Base-by-base conservation (phyloP, 2,797 vertebrate genomes). In the Morelia viridis region DNA sequence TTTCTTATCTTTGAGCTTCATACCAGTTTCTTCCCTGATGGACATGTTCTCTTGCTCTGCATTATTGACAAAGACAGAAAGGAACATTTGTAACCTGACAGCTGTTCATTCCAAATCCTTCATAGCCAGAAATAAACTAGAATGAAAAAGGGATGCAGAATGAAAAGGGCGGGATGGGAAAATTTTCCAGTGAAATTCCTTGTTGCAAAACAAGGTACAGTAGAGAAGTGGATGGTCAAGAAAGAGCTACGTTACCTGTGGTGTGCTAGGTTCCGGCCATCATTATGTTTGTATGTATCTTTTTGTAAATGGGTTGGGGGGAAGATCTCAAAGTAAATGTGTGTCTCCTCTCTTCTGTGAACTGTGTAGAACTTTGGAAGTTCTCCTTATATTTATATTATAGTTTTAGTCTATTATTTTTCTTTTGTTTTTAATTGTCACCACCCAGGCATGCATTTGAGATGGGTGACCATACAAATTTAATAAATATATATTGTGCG, bases 111-210 rank as follows among this genome's bases (percentile, higher is more conserved):
- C n/a, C 15, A 15, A 19, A 24, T 10, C 31, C 68, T 35, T 61
- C 9, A 28, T 53, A 35, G 53, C 56, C 85, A 76, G 53, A 91
- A 91, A 91, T 91, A 91, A 91, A 35, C n/a, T 9, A 10, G 61
- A 35, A 6, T 85, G 50, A 31, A 57, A n/a, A n/a, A 31, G 2
- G 53, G 12, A 53, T 53, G 53, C 6, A 17, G 83, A 85, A 28
- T 2, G 26, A 28, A 31, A 31, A 53, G 58, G 17, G 58, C 15
- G 17, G n/a, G 8, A 41, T 41, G 71, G 35, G 71, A 76, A 7
- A 41, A 76, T 76, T 76, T 15, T 41, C 71, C 71, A 10, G 31
- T 41, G 31, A 22, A 76, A 22, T 76, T 71, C 28, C 50, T 6
- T 68, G 8, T 65, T 8, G 61, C n/a, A 89, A 57, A 71, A 22